Evolutionary conservation across 2,888 invertebrate species (phyloP), one percentile per base, ranked within the genome.

Genomic region (Ennomos fuscantarius): DNA sequence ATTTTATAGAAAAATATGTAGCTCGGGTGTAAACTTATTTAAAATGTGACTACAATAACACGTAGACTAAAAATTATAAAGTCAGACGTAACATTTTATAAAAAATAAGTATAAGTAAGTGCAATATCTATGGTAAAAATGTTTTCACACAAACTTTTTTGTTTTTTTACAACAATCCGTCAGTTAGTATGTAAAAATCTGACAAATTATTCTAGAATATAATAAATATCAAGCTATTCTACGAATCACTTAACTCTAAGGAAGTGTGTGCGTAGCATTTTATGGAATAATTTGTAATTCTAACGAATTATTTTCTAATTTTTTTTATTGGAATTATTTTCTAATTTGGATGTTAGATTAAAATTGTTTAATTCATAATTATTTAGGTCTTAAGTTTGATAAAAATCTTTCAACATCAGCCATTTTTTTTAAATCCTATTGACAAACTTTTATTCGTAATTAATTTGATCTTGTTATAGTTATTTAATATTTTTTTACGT

Each of bases 181-280:
- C 40, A 15, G 39, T 39, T 40, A 15, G 15, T 15, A 15, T 15
- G 15, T 6, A 24, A 24, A 2, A 24, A 24, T 24, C 24, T 24
- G 24, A 6, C 3, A 24, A 24, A 24, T 24, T 24, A 24, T 24
- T 24, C 24, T 6, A 6, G 2, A 2, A 24, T 24, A 24, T 24
- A 5, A 24, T 24, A 24, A 24, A 24, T 24, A 6, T 24, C 24
- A n/a, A n/a, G n/a, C n/a, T n/a, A 6, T 24, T 2, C 24, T 24
- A 2, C 0, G 24, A 24, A 24, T 24, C 12, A 41, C 41, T 31
- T 46, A 37, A 31, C 10, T 32, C 11, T 35, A 37, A 15, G 15
- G 33, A 11, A 55, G 49, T 49, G 55, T 49, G 44, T 31, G 49
- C 49, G 44, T 43, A 55, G 12, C 39, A 33, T 39, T 49, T 40